Percentiles rank a stretch among this genome's conserved stretches.
Evolutionary conservation across 2,797 vertebrate species (phyloP).

Genomic region (Anabacerthia variegaticeps): DNA sequence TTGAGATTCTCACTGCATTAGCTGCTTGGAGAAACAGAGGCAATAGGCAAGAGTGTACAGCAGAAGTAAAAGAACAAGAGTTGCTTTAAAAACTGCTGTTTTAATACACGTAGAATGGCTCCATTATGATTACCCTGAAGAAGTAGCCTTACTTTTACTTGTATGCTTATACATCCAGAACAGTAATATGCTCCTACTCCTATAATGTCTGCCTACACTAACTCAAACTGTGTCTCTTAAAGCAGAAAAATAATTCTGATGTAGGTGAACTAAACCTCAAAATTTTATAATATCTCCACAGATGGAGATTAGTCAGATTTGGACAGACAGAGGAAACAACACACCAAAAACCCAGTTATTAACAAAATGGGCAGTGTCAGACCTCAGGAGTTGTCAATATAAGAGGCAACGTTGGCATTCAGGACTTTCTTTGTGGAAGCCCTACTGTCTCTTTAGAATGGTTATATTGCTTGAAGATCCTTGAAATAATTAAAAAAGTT

Average conservation of each 20-base stretch:
- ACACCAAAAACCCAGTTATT: neutral
- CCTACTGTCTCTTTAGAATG: neutral
- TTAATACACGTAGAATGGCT: neutral
- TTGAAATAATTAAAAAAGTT: neutral
- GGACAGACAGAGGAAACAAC: neutral
- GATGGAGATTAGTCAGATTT: neutral
- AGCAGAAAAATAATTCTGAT: neutral
- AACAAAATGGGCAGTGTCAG: neutral
- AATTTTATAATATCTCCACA: neutral
- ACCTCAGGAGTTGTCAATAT: neutral
- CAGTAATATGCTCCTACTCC: rapidly evolving
- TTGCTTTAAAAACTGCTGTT: neutral
- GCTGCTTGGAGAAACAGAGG: neutral
- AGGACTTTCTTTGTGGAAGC: neutral
- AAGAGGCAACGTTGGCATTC: neutral
- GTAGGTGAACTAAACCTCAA: neutral
- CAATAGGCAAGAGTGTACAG: neutral
- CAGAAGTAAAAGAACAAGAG: neutral
- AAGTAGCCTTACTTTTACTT: neutral
- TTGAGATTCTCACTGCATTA: neutral
- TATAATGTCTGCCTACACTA: neutral
- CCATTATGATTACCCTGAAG: neutral
- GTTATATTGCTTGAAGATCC: neutral
- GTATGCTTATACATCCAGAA: neutral
- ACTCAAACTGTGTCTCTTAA: neutral